Base-by-base conservation (phyloP, 2,113 vertebrate genomes). In the Bungarus multicinctus region DNA sequence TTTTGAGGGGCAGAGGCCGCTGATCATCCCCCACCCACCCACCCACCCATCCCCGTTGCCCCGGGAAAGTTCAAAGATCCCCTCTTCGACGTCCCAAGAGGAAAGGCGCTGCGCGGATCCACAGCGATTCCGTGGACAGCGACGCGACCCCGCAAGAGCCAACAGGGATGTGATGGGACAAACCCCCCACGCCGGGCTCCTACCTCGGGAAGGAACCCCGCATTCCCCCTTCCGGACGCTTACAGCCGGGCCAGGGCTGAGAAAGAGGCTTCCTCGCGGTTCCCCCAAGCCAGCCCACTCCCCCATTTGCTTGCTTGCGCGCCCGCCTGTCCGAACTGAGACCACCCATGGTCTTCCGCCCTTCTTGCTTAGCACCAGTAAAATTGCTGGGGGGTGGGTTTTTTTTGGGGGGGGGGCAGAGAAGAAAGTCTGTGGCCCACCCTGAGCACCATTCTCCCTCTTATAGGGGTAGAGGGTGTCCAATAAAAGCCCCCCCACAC, bases 271-370 rank as follows among this genome's bases (percentile, higher is more conserved):
- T 74, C 64, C 64, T 18, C 2, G n/a, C 14, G 16, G 16, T 7
- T 18, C 5, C 14, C 14, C n/a, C n/a, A 69, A 34, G n/a, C 4
- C 30, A n/a, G 30, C 30, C 27, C 27, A 47, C 45, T 9, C 8
- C 25, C 58, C 0, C 30, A 4, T 10, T 27, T 0, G 30, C 47
- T 47, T 47, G 47, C 47, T 47, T 47, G 47, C 95, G 96, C 94
- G 94, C 90, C 2, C 30, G 60, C 30, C 11, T 16, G 12, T 60
- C 60, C n/a, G 14, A 34, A 2, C 60, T 12, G n/a, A 74, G 92
- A 96, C 94, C 96, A 95, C 96, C 95, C 95, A 88, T 60, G 94
- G 96, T 94, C 95, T n/a, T n/a, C n/a, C n/a, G n/a, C n/a, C n/a
- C n/a, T n/a, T 74, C 96, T 95, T 96, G 94, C 96, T 97, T 97